Percentiles rank a stretch among this genome's conserved stretches.
These are phyloP conservation scores for Orbicella faveolata DNA, from an alignment of 64 coral and sea anemone species.

Conservation along the genomic window DNA sequence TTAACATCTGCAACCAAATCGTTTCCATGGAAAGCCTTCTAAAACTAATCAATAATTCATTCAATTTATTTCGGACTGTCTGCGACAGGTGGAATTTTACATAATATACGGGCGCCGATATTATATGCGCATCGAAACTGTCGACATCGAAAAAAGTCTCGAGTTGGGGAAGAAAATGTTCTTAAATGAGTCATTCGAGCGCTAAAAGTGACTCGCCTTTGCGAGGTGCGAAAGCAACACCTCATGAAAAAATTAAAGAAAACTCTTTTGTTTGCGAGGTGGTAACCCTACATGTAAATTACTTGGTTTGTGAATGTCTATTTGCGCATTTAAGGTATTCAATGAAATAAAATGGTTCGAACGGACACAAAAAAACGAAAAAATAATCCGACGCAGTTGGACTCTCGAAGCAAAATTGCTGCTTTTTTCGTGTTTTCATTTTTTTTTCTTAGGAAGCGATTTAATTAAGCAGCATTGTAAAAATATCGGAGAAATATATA, in stretches of 20 bases:
- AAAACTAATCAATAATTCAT: conserved; percentile 34
- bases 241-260: neutral
- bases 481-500: neutral
- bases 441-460: neutral
- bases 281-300: neutral
- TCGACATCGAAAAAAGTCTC: neutral
- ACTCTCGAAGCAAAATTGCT: neutral
- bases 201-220: no score
- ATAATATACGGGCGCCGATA: no score
- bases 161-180: neutral
- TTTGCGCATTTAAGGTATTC: no score
- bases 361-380: no score
- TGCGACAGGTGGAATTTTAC: neutral
- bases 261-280: neutral
- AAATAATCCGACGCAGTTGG: neutral
- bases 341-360: no score
- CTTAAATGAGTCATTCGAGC: neutral
- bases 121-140: neutral
- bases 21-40: conserved; percentile 40
- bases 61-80: neutral
- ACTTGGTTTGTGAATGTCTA: no score
- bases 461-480: neutral
- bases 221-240: neutral
- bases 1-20: neutral
- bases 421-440: neutral